Percentiles rank a stretch among this genome's conserved stretches.
phyloP scores from a whole-genome alignment of 2,797 vertebrate genomes.

The Antennarius maculatus region DNA sequence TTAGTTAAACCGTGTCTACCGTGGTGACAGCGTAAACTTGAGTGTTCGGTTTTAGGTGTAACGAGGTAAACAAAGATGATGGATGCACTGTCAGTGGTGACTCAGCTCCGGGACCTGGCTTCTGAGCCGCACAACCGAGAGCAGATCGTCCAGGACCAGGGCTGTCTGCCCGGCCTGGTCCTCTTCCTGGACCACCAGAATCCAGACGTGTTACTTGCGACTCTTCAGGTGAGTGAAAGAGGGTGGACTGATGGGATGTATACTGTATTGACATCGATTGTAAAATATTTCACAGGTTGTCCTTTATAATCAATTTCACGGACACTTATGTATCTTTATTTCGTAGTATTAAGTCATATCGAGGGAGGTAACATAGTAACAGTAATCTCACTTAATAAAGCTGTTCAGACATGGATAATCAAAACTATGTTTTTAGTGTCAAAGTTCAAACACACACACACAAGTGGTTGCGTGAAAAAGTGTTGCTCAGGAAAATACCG shows the following conservation, averaged over 20 bases:
- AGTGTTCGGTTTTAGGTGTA: background rate
- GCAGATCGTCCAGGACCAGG: constrained; percentile 83
- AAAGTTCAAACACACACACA: too few species aligned
- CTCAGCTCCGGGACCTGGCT: constrained; percentile 81
- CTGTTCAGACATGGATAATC: background rate
- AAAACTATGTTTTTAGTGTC: background rate
- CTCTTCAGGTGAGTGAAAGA: constrained; percentile 74
- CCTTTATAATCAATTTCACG: too few species aligned
- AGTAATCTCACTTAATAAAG: too few species aligned
- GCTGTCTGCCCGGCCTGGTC: constrained; percentile 83
- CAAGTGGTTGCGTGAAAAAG: too few species aligned
- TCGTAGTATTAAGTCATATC: too few species aligned
- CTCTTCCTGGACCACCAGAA: constrained; percentile 83
- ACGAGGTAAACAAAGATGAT: constrained; percentile 56
- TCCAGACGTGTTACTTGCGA: constrained; percentile 74
- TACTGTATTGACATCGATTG: too few species aligned
- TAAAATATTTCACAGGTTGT: too few species aligned
- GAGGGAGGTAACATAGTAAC: too few species aligned
- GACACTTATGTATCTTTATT: too few species aligned
- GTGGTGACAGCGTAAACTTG: background rate
- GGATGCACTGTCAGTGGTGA: constrained; percentile 82
- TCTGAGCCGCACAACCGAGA: constrained; percentile 84
- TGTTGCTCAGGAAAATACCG: background rate
- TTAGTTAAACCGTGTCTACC: too few species aligned
- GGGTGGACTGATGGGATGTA: background rate